Base-by-base conservation (phyloP, 2,113 vertebrate species). In the Pardalotus punctatus region DNA sequence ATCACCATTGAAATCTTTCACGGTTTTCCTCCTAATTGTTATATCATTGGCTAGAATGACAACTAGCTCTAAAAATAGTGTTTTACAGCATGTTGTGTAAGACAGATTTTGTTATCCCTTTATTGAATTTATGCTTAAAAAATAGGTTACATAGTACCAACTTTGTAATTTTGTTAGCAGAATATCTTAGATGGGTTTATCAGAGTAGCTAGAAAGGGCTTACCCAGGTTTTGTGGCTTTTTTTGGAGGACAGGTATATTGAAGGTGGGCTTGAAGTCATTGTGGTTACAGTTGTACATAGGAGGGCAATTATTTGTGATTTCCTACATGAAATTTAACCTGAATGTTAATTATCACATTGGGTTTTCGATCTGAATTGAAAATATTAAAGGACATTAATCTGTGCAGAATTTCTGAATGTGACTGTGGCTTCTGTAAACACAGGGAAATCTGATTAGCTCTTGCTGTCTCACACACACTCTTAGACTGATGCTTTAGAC, bases 341-440 rank as follows among this genome's bases (percentile, higher is more conserved):
- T 90, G 60, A 94, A 93, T 35, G 24, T 96, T 83, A 95, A 88
- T 94, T 89, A 70, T 42, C 12, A 2, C 47, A 12, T 76, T 83
- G 48, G 3, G 40, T 90, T 92, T 96, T 69, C 28, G 51, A 22
- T 88, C 56, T 88, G 93, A 94, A 92, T 91, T 94, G 60, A 90
- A 97, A 97, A 88, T 84, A 88, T 27, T 92, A 54, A 62, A 43
- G 53, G 87, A 48, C 35, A 58, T 51, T 69, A n/a, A 8, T 51
- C n/a, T 74, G 12, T 81, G 35, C 67, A 80, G 25, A 53, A 16
- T 65, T 69, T 58, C 47, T 35, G 47, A 61, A 40, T 16, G 36
- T 16, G 10, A 57, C 69, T 92, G 38, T 51, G 73, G 29, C 81
- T 94, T 97, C 69, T 74, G 54, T 72, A 36, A 96, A 74, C 25